Evolutionary conservation across 1,140 invertebrate genomes (phyloP).

Genomic region (Macrosteles quadrilineatus): DNA sequence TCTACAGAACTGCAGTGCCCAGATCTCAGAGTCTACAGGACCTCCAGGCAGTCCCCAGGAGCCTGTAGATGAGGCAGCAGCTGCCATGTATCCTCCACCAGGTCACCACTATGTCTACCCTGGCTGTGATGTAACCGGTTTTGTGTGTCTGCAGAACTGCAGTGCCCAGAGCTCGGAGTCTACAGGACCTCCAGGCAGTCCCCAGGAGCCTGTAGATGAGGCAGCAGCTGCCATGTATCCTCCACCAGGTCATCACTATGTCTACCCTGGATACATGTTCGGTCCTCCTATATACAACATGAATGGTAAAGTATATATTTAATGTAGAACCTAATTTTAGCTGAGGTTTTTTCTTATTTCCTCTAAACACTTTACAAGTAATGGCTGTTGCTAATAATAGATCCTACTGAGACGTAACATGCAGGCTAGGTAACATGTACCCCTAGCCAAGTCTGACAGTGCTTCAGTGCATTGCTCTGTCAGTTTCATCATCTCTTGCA

Average conservation of each 20-base stretch:
- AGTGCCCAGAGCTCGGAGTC: conserved; percentile 45
- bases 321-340: background rate
- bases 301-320: conserved; percentile 43
- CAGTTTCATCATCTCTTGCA: too few species aligned
- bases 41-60: conserved; percentile 43
- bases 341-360: conserved; percentile 17
- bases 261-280: conserved; percentile 47
- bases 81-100: conserved; percentile 26
- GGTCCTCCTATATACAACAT: conserved; percentile 45
- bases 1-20: conserved; percentile 45
- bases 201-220: conserved; percentile 40
- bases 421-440: too few species aligned
- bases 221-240: conserved; percentile 26
- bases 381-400: too few species aligned
- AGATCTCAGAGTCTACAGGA: conserved; percentile 43
- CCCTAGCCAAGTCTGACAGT: too few species aligned
- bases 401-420: too few species aligned
- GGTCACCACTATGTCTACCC: conserved; percentile 44
- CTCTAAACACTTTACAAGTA: conserved; percentile 7
- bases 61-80: conserved; percentile 22
- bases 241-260: conserved; percentile 37
- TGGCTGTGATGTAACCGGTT: too few species aligned
- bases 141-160: conserved; percentile 41
- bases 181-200: conserved; percentile 40
- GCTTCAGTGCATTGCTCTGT: too few species aligned